Conservation (phyloP, 2,888 invertebrate species). For the Lycia hirtaria region DNA sequence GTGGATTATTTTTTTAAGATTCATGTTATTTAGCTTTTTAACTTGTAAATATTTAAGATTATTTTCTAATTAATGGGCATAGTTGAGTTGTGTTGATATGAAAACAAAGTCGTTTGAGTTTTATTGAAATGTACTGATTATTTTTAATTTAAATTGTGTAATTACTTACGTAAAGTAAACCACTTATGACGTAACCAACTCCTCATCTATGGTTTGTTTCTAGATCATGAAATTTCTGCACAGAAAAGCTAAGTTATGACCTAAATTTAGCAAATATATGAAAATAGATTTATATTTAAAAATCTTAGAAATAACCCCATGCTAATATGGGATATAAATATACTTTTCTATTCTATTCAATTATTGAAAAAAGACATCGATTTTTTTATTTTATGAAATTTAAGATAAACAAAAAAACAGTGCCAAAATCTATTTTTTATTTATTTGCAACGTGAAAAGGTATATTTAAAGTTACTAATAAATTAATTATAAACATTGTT, state of each 20-base stretch:
- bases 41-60: constrained; percentile 43
- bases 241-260: constrained; percentile 35
- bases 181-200: constrained; percentile 63
- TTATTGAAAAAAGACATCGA: constrained; percentile 17
- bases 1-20: constrained; percentile 46
- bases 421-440: constrained; percentile 37
- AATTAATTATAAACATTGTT: constrained; percentile 29
- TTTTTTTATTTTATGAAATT: constrained; percentile 26
- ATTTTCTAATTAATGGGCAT: constrained; percentile 18
- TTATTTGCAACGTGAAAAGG: constrained; percentile 18
- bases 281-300: neutral
- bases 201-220: constrained; percentile 76
- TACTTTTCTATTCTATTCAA: constrained; percentile 24
- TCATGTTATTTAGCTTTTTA: constrained; percentile 45
- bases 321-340: constrained; percentile 11
- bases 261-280: constrained; percentile 34
- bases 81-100: constrained; percentile 37
- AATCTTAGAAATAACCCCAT: neutral
- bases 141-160: constrained; percentile 77
- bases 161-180: constrained; percentile 68
- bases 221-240: constrained; percentile 24
- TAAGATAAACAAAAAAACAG: constrained; percentile 32
- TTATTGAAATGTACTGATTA: constrained; percentile 83
- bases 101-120: constrained; percentile 74
- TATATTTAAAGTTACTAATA: constrained; percentile 21